Conservation (phyloP, 2,113 vertebrate species). For the Mungos mungo region DNA sequence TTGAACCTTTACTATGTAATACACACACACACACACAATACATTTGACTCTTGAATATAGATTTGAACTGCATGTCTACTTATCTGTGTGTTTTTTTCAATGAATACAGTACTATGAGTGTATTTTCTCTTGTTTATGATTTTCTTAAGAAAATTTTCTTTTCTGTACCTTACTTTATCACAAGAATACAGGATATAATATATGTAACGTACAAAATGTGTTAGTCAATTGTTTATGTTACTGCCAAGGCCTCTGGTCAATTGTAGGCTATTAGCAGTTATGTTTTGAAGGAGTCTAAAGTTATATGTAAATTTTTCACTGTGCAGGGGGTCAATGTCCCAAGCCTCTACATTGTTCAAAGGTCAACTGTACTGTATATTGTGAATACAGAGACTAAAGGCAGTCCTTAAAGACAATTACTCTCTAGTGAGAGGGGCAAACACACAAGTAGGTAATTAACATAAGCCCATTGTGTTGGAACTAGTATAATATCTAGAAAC, state of each 20-base stretch:
- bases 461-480: neutral
- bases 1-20: neutral
- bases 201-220: neutral
- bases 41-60: neutral
- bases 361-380: neutral
- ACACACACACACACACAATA: neutral
- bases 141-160: neutral
- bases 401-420: neutral
- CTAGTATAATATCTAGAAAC: slow-evolving; percentile 3
- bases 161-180: neutral
- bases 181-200: neutral
- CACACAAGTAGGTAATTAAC: neutral
- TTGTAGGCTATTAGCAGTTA: neutral
- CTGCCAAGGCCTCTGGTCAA: neutral
- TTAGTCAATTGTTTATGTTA: neutral
- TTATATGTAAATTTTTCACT: neutral
- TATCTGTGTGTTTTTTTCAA: neutral
- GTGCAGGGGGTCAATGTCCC: neutral
- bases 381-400: slow-evolving; percentile 1
- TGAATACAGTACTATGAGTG: neutral
- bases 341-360: neutral
- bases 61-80: neutral
- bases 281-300: neutral
- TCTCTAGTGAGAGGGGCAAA: neutral
- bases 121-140: neutral